Percentiles rank a stretch among this genome's conserved stretches.
Evolutionary conservation across 2,113 vertebrate species (phyloP).

Genomic region (Vulpes vulpes): DNA sequence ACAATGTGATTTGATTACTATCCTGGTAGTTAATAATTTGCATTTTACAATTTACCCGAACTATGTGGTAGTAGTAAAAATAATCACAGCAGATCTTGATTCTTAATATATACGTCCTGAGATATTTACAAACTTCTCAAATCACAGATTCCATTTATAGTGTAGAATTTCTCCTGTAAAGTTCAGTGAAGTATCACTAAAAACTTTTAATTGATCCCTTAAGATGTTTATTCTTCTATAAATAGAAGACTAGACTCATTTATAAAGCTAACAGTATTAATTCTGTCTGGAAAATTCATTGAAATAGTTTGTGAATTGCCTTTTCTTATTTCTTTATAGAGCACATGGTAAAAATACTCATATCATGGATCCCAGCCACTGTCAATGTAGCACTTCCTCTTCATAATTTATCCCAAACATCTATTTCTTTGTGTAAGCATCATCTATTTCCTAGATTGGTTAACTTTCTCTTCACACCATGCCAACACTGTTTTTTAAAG

Average conservation of each 20-base stretch:
- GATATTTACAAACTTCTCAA: conserved; percentile 50
- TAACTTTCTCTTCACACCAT: neutral
- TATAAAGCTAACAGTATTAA: conserved; percentile 62
- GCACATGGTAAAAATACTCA: conserved; percentile 43
- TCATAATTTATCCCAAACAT: neutral
- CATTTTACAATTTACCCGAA: conserved; percentile 31
- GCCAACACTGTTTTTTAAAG: neutral
- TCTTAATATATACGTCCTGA: conserved; percentile 32
- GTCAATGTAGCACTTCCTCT: neutral
- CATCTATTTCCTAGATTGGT: neutral
- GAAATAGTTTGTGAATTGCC: conserved; percentile 52
- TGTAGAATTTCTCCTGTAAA: conserved; percentile 62
- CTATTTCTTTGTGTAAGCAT: neutral
- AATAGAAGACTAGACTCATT: conserved; percentile 65
- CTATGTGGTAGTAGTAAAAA: conserved; percentile 26
- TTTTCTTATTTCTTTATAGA: conserved; percentile 42
- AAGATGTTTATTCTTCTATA: conserved; percentile 71
- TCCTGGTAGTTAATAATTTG: neutral
- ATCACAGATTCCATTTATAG: conserved; percentile 51
- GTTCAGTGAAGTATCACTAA: conserved; percentile 26
- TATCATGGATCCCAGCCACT: neutral
- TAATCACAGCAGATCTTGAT: neutral
- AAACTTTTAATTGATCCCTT: conserved; percentile 47
- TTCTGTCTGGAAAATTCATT: conserved; percentile 72
- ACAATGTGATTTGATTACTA: conserved; percentile 8